phyloP scores from a whole-genome alignment of 2,797 vertebrate genomes.

The Gymnothorax javanicus region DNA sequence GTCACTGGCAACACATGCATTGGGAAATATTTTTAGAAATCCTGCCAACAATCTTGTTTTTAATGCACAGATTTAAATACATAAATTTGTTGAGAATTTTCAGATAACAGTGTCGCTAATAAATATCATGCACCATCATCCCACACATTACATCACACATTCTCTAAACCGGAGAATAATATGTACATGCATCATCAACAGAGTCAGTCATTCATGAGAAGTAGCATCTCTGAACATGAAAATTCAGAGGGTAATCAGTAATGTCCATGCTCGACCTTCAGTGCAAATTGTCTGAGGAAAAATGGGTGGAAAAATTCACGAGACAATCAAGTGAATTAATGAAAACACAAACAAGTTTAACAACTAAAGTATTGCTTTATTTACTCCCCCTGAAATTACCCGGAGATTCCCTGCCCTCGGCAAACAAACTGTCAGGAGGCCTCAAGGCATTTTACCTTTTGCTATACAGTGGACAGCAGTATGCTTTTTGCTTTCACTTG shows the following conservation, averaged over 20 bases:
- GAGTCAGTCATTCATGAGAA: background rate
- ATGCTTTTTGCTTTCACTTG: background rate
- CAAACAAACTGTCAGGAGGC: conserved; percentile 38
- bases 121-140: background rate
- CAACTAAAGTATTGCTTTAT: conserved; percentile 70
- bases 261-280: background rate
- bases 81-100: background rate
- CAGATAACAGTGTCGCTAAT: background rate
- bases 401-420: conserved; percentile 44
- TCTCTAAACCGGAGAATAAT: background rate
- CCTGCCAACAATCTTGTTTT: background rate
- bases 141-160: background rate
- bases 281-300: background rate
- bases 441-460: conserved; percentile 11
- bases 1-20: background rate
- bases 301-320: background rate
- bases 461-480: background rate
- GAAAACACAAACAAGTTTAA: background rate
- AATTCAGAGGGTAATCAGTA: background rate
- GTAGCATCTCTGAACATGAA: background rate
- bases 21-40: background rate
- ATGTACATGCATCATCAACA: background rate
- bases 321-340: background rate
- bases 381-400: conserved; percentile 50
- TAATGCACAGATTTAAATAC: background rate